Conservation (phyloP, 2,113 vertebrate species). For the Xerus inauris region DNA sequence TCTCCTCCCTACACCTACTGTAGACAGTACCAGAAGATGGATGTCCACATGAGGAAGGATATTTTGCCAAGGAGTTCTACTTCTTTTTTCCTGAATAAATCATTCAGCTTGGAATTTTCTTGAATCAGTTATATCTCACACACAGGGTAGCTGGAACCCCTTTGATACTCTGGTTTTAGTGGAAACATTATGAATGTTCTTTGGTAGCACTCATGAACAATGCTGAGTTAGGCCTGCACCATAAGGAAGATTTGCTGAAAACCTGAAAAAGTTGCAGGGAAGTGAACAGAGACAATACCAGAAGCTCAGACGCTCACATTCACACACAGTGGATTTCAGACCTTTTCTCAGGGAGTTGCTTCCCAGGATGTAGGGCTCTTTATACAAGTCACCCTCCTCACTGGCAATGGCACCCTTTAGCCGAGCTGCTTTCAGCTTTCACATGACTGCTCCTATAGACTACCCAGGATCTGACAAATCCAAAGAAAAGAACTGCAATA, state of each 20-base stretch:
- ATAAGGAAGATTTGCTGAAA: not conserved
- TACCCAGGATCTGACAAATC: not conserved
- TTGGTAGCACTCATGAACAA: not conserved
- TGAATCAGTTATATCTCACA: not conserved
- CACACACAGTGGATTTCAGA: not conserved
- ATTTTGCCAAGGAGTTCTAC: not conserved
- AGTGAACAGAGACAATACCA: not conserved
- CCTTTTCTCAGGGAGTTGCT: not conserved
- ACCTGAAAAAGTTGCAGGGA: not conserved
- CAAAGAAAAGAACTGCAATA: not conserved
- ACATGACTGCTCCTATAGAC: not conserved
- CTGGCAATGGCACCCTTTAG: not conserved
- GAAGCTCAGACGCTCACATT: not conserved
- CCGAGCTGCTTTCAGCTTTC: not conserved
- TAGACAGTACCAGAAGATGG: not conserved
- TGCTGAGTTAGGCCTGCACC: not conserved
- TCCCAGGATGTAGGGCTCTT: not conserved
- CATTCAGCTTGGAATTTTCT: constrained; percentile 19
- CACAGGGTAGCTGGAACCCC: not conserved
- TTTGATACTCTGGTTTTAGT: not conserved
- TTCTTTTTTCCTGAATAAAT: not conserved
- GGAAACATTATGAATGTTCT: not conserved
- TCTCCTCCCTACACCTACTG: not conserved
- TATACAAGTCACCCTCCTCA: not conserved
- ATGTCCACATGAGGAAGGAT: not conserved